phyloP scores from a whole-genome alignment of 2,113 vertebrate genomes.

The Pygathrix nemaeus region DNA sequence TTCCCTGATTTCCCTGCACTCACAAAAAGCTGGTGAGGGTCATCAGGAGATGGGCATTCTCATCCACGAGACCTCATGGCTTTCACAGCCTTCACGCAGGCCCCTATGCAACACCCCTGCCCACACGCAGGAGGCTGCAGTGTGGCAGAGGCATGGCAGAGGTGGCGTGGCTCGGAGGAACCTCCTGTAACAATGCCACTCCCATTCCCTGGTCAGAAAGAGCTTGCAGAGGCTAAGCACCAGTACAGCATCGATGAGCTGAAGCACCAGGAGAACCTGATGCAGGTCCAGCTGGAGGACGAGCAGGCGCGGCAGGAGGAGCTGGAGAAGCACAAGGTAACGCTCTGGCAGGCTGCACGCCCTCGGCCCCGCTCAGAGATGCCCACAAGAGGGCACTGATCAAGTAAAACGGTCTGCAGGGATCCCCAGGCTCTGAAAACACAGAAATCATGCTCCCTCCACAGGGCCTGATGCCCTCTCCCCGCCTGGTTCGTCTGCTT shows the following conservation, averaged over 20 bases:
- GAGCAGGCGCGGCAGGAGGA: constrained; percentile 75
- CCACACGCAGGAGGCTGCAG: fast-evolving
- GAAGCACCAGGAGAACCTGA: constrained; percentile 79
- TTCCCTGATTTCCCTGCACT: not conserved
- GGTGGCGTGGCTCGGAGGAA: not conserved
- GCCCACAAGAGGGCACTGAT: not conserved
- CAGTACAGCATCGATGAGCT: constrained; percentile 81
- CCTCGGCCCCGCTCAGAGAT: not conserved
- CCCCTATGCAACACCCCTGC: not conserved
- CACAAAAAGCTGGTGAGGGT: not conserved
- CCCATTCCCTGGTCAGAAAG: constrained; percentile 79
- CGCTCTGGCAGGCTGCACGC: fast-evolving
- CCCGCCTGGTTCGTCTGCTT: not conserved
- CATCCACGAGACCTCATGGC: not conserved
- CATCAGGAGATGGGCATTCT: not conserved
- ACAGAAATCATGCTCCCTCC: too few relatives aligned
- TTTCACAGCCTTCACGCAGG: not conserved
- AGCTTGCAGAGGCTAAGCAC: constrained; percentile 83
- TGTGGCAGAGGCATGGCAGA: too few relatives aligned
- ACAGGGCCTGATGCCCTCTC: not conserved
- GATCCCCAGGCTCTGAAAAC: constrained; percentile 37
- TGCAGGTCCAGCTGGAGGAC: constrained; percentile 70
- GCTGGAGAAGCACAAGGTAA: constrained; percentile 88
- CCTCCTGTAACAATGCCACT: not conserved
- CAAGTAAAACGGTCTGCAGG: not conserved